Evolutionary conservation across 2,113 vertebrate genomes (phyloP).

Genomic region (Ceyx margarethae): DNA sequence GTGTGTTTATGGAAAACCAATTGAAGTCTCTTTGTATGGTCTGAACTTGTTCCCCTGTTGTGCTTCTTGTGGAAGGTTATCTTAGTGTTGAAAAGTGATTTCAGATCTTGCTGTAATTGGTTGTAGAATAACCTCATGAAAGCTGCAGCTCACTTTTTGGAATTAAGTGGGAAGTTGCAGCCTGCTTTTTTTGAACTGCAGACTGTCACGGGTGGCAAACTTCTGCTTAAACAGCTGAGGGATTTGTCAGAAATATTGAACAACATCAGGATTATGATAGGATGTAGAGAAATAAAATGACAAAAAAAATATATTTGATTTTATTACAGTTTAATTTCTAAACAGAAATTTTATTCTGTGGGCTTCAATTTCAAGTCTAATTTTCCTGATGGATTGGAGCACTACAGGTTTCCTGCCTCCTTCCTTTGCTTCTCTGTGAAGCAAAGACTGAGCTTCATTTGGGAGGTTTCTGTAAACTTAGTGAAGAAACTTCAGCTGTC

Average conservation of each 20-base stretch:
- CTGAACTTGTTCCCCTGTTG: background rate
- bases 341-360: background rate
- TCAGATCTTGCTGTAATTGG: background rate
- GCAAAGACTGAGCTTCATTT: background rate
- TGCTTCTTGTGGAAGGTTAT: background rate
- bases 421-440: background rate
- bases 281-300: background rate
- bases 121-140: background rate
- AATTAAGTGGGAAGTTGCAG: background rate
- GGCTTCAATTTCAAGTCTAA: background rate
- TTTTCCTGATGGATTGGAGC: background rate
- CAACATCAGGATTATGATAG: background rate
- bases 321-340: background rate
- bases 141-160: background rate
- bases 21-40: background rate
- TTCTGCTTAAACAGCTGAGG: background rate
- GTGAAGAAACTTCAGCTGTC: background rate
- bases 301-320: accelerated
- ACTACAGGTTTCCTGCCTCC: background rate
- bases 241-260: background rate
- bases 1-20: background rate
- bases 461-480: background rate
- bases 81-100: background rate
- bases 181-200: background rate
- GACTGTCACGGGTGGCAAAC: background rate